phyloP scores from a whole-genome alignment of 2,797 vertebrate genomes.

The Xiphophorus birchmanni region DNA sequence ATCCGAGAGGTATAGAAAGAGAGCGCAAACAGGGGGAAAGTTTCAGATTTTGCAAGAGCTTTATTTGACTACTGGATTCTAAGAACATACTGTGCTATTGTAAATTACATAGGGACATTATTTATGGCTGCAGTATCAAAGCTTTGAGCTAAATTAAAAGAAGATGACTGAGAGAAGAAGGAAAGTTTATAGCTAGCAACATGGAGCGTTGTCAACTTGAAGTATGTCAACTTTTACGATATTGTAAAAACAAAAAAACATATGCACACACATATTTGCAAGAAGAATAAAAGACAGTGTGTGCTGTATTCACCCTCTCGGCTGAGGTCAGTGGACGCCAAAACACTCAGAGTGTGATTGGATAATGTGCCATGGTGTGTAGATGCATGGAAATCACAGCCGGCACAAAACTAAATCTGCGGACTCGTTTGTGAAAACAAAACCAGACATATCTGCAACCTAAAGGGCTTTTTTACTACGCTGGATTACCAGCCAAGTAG shows the following conservation, averaged over 20 bases:
- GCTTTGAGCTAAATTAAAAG: slow-evolving; percentile 2
- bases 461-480: slow-evolving; percentile 10
- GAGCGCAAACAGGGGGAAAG: slow-evolving; percentile 28
- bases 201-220: slow-evolving; percentile 20
- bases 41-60: slow-evolving; percentile 19
- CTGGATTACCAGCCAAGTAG: background rate
- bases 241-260: slow-evolving; percentile 21
- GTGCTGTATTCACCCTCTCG: slow-evolving; percentile 30
- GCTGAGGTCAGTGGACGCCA: slow-evolving; percentile 42
- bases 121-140: slow-evolving; percentile 1
- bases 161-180: slow-evolving; percentile 20
- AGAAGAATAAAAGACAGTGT: slow-evolving; percentile 12
- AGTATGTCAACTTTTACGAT: slow-evolving; percentile 53
- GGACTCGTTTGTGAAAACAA: slow-evolving; percentile 41
- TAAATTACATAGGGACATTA: background rate
- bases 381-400: slow-evolving; percentile 37
- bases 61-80: background rate
- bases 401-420: slow-evolving; percentile 40
- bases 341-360: slow-evolving; percentile 31
- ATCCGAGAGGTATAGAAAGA: background rate
- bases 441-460: slow-evolving; percentile 26
- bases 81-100: background rate
- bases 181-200: slow-evolving; percentile 17
- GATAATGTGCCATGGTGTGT: slow-evolving; percentile 28
- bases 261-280: slow-evolving; percentile 17